phyloP scores from a whole-genome alignment of 2,113 vertebrate genomes.

The Cairina moschata region DNA sequence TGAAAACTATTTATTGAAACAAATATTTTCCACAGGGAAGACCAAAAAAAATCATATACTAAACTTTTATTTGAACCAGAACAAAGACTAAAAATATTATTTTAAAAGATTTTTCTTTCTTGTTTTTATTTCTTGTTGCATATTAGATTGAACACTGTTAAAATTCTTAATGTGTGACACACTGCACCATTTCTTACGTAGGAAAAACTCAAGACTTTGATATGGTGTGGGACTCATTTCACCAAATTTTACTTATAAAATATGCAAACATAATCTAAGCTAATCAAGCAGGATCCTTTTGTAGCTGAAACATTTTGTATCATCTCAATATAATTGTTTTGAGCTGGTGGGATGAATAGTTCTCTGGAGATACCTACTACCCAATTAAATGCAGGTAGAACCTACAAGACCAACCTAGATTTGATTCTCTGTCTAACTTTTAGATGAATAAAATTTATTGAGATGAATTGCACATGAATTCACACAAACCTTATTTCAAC shows the following conservation, averaged over 20 bases:
- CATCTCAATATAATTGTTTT: background rate
- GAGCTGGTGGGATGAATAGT: background rate
- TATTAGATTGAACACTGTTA: background rate
- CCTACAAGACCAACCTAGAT: background rate
- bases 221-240: background rate
- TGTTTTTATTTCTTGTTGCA: background rate
- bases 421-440: background rate
- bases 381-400: background rate
- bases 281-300: background rate
- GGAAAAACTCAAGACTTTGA: background rate
- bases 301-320: background rate
- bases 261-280: background rate
- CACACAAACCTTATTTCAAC: background rate
- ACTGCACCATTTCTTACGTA: background rate
- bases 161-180: background rate
- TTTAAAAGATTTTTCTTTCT: background rate
- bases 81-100: background rate
- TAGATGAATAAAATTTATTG: background rate
- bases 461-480: background rate
- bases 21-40: background rate
- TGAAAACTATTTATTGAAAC: background rate
- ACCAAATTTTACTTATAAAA: background rate
- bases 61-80: background rate
- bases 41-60: background rate
- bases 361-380: accelerated